Percentiles rank a stretch among this genome's conserved stretches.
Evolutionary conservation across 2,888 invertebrate genomes (phyloP).

Genomic region (Noctua pronuba): DNA sequence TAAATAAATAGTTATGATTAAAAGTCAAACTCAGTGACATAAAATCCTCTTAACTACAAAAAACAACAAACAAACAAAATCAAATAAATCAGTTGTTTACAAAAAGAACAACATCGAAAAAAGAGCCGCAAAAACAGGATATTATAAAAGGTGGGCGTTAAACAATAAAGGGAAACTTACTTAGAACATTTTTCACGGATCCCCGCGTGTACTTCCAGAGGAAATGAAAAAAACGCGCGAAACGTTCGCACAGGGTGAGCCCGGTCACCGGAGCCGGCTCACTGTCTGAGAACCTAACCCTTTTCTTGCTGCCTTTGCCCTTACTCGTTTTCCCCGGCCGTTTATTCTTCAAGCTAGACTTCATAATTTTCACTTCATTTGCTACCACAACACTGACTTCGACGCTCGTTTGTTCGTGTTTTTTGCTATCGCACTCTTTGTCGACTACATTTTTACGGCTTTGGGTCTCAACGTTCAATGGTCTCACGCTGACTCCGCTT

Average conservation of each 20-base stretch:
- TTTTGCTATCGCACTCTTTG: constrained; percentile 63
- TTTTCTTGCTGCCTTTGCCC: constrained; percentile 78
- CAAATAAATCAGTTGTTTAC: constrained; percentile 36
- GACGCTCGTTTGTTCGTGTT: constrained; percentile 65
- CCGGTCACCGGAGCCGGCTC: constrained; percentile 70
- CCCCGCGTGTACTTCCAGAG: constrained; percentile 80
- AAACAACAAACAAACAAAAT: constrained; percentile 23
- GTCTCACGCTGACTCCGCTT: constrained; percentile 69
- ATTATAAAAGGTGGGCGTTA: constrained; percentile 57
- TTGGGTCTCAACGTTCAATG: constrained; percentile 72
- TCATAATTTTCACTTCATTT: constrained; percentile 80
- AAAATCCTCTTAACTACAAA: constrained; percentile 4
- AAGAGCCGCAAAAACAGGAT: constrained; percentile 49
- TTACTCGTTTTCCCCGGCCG: constrained; percentile 72
- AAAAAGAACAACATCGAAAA: constrained; percentile 33
- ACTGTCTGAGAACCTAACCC: constrained; percentile 82
- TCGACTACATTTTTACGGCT: constrained; percentile 78
- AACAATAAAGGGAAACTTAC: constrained; percentile 77
- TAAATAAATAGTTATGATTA: not conserved
- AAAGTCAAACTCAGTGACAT: not conserved
- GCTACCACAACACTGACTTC: constrained; percentile 70
- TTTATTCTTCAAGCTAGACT: constrained; percentile 81
- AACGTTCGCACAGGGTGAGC: constrained; percentile 78
- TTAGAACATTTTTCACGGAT: constrained; percentile 77
- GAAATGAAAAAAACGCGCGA: constrained; percentile 79